Base-by-base conservation (phyloP, 2,888 invertebrate species). In the Papilio protenor region DNA sequence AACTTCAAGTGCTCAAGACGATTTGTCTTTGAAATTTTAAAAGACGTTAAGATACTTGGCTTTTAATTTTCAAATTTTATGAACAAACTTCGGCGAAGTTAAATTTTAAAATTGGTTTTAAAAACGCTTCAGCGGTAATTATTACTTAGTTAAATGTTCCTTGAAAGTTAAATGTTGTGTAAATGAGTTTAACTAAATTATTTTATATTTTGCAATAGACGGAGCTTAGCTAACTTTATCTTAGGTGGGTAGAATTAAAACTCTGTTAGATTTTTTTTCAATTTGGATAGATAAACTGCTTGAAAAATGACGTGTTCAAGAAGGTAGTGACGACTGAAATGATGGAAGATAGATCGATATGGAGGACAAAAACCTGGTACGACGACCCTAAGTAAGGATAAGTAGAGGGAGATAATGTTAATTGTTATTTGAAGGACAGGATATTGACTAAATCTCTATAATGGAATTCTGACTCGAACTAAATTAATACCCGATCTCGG, bases 391-490 rank as follows among this genome's bases (percentile, higher is more conserved):
- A 40, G 40, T 40, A 8, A 40, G 40, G 40, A 40, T 8, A 40
- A 40, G 40, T 40, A 8, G 40, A 40, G 40, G 8, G 40, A 40
- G 40, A 40, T 8, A 40, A 40, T 40, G 5, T 33, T 33, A 40
- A 8, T 40, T 40, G 40, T 40, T 40, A 8, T 40, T 40, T 40
- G 40, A 23, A 59, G 12, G 21, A 59, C 59, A 23, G n/a, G 52
- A 55, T 21, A 57, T 21, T 57, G 18, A 90, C 91, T 91, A 91
- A 92, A 90, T 90, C 89, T 88, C 81, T 89, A 90, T 90, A 89
- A 89, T 88, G 89, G 88, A 89, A 91, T 90, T 91, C 89, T 90
- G 90, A 90, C 90, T 86, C 85, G 90, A 91, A 93, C 92, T 92
- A 87, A 92, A 93, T 93, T 91, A 92, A 85, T 87, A 89, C 85